These are phyloP conservation scores for Alouatta palliata DNA, from an alignment of 2,113 vertebrate species.

Conservation along the genomic window DNA sequence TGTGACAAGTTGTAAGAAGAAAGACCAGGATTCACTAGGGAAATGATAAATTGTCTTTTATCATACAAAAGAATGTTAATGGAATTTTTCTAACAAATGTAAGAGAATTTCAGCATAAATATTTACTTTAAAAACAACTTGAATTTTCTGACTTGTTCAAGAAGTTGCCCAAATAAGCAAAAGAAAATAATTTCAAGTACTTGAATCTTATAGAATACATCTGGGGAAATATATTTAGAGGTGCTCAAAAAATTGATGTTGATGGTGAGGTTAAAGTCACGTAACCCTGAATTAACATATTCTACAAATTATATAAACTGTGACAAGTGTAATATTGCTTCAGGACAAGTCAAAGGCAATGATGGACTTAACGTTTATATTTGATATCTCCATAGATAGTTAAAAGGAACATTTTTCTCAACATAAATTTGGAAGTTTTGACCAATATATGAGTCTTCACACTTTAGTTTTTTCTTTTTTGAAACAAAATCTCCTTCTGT, in stretches of 20 bases:
- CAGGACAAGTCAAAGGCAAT: neutral
- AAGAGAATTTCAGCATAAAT: neutral
- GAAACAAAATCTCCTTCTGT: no score
- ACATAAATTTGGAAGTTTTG: neutral
- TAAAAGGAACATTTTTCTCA: neutral
- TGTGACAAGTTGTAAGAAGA: neutral
- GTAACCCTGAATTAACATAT: neutral
- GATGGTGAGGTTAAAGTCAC: neutral
- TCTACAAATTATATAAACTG: neutral
- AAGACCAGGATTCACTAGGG: neutral
- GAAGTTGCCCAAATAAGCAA: neutral
- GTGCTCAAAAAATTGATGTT: neutral
- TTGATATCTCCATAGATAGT: neutral
- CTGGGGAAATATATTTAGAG: neutral
- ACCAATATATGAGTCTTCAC: neutral
- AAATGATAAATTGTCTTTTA: neutral
- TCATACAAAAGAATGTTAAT: neutral
- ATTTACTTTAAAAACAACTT: neutral
- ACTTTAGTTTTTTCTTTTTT: no score
- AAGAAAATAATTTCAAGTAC: neutral
- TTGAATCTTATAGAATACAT: neutral
- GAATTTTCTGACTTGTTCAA: neutral
- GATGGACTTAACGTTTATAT: rapidly evolving
- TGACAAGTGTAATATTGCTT: neutral
- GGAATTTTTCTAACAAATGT: neutral